A percentile compares a stretch with the other conserved stretches of the same genome.
These are phyloP conservation scores for Brachionus asplanchnoidis DNA, from an alignment of 1,140 invertebrate genomes.

Conservation along the genomic window DNA sequence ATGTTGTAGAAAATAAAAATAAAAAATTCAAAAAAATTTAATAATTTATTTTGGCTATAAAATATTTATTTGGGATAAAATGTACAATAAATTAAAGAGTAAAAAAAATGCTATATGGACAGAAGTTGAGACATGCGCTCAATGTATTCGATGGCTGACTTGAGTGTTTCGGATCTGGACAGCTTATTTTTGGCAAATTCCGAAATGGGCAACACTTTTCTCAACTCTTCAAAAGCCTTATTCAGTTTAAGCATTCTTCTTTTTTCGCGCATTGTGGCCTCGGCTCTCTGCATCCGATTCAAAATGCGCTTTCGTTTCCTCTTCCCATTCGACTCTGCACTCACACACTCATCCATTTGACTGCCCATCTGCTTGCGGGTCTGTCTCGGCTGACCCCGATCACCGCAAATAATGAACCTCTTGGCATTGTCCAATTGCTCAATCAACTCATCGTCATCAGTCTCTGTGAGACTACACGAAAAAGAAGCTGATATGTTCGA, in stretches of 20 bases:
- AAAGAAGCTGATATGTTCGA: not conserved
- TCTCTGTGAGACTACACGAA: not conserved
- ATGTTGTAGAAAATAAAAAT: not conserved
- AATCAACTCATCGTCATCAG: not conserved
- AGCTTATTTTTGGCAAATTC: slow-evolving; percentile 38
- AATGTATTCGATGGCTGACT: slow-evolving; percentile 42
- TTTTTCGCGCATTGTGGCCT: slow-evolving; percentile 41
- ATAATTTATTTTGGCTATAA: not conserved
- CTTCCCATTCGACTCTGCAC: not conserved
- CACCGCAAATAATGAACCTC: not conserved
- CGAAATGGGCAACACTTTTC: slow-evolving; percentile 39
- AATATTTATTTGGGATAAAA: not conserved
- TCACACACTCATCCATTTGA: not conserved
- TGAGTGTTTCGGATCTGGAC: slow-evolving; percentile 37
- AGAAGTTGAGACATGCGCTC: slow-evolving; percentile 16
- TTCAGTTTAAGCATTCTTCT: slow-evolving; percentile 41
- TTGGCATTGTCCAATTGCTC: not conserved
- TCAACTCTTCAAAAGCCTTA: slow-evolving; percentile 41
- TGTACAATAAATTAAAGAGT: slow-evolving; percentile 1
- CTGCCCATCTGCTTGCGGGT: not conserved
- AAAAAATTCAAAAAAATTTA: not conserved
- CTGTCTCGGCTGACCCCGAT: not conserved
- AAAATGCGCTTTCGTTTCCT: slow-evolving; percentile 38
- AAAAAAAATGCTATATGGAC: not conserved
- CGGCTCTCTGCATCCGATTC: slow-evolving; percentile 26